phyloP scores from a whole-genome alignment of 2,797 vertebrate species.

The Buceros bicornis region DNA sequence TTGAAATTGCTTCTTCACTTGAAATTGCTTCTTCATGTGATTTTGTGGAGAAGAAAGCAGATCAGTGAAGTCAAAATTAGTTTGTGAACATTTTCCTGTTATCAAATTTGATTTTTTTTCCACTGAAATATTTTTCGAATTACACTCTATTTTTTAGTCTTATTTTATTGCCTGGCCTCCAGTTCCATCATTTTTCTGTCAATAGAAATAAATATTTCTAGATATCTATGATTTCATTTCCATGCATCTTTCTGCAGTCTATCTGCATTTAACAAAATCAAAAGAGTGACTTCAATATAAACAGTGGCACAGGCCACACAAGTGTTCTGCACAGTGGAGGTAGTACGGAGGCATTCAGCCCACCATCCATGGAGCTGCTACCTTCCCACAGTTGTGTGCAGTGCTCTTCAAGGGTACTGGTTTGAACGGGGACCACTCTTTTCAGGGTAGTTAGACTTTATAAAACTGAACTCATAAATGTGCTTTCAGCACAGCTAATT shows the following conservation, averaged over 20 bases:
- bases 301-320: neutral
- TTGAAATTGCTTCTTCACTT: neutral
- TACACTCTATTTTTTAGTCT: neutral
- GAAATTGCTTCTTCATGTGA: neutral
- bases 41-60: neutral
- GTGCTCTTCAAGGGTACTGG: neutral
- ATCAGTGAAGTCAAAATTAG: neutral
- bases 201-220: neutral
- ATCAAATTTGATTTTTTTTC: neutral
- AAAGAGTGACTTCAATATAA: neutral
- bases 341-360: neutral
- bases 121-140: neutral
- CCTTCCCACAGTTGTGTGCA: rapidly evolving
- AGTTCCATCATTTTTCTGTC: neutral
- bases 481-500: neutral
- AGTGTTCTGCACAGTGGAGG: neutral
- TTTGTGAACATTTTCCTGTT: neutral
- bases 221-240: neutral
- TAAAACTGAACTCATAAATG: neutral
- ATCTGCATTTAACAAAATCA: neutral
- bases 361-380: neutral
- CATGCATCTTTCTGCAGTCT: neutral
- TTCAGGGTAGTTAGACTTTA: neutral
- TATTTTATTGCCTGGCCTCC: neutral
- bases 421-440: neutral